Percentiles rank a stretch among this genome's conserved stretches.
Conservation (phyloP, 2,888 invertebrate species). For the Thereva unica region DNA sequence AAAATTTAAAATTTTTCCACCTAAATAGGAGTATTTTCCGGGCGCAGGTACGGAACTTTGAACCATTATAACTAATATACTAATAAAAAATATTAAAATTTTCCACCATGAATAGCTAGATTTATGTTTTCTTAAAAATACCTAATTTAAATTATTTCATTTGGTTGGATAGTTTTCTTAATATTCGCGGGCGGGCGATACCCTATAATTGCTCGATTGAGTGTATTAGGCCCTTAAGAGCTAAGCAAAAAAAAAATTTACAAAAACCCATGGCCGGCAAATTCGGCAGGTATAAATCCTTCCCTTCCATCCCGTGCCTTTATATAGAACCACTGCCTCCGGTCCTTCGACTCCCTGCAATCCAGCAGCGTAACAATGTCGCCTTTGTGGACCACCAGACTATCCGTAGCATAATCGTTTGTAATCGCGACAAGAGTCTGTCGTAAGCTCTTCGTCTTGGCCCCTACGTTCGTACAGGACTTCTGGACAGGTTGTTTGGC, state of each 20-base stretch:
- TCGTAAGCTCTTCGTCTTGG: conserved; percentile 57
- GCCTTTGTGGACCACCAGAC: conserved; percentile 69
- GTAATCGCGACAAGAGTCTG: conserved; percentile 74
- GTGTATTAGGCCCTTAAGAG: no score
- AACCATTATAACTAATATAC: no score
- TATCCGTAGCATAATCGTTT: conserved; percentile 67
- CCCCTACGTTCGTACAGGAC: neutral
- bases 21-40: no score
- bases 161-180: no score
- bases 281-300: conserved; percentile 77
- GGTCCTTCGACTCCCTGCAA: conserved; percentile 63
- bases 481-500: conserved; percentile 1
- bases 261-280: conserved; percentile 78
- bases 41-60: no score
- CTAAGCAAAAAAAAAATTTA: conserved; percentile 50
- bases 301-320: conserved; percentile 70
- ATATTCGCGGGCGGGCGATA: no score
- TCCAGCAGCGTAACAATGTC: conserved; percentile 74
- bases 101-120: no score
- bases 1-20: no score
- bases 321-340: conserved; percentile 78
- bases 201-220: no score
- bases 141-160: no score
- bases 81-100: no score
- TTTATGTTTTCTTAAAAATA: no score